A percentile compares a stretch with the other conserved stretches of the same genome.
phyloP scores from a whole-genome alignment of 2,888 invertebrate species.

The Drosophila rellima region DNA sequence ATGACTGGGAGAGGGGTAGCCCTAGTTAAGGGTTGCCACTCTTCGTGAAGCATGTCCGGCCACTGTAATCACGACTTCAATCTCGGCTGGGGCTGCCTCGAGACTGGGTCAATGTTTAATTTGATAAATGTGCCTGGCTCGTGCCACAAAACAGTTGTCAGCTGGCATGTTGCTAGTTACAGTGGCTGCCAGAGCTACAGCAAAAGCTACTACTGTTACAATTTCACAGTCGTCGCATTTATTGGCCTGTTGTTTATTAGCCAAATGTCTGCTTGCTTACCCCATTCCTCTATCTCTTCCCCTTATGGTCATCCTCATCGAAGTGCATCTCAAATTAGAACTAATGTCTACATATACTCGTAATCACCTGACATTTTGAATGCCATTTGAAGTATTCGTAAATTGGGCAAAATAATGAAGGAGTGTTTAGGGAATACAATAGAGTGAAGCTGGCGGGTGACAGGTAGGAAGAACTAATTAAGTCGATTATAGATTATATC shows the following conservation, averaged over 20 bases:
- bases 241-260: constrained; percentile 66
- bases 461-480: constrained; percentile 8
- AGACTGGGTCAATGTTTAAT: constrained; percentile 66
- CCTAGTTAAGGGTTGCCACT: constrained; percentile 25
- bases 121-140: constrained; percentile 75
- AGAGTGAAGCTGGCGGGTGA: not conserved
- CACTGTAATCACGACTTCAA: constrained; percentile 63
- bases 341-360: constrained; percentile 71
- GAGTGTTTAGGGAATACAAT: not conserved
- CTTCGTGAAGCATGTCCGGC: constrained; percentile 26
- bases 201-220: constrained; percentile 8
- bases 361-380: constrained; percentile 40
- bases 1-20: too few relatives aligned
- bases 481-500: constrained; percentile 24
- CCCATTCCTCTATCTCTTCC: not conserved
- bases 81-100: constrained; percentile 44
- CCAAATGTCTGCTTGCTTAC: constrained; percentile 31
- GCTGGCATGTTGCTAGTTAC: constrained; percentile 41
- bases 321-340: constrained; percentile 49
- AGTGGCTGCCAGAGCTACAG: not conserved
- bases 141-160: constrained; percentile 77
- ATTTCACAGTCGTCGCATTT: constrained; percentile 48
- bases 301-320: not conserved
- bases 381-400: constrained; percentile 32
- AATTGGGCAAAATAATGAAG: constrained; percentile 24